Conservation (phyloP, 2,797 vertebrate species). For the Acestrorhynchus altus region DNA sequence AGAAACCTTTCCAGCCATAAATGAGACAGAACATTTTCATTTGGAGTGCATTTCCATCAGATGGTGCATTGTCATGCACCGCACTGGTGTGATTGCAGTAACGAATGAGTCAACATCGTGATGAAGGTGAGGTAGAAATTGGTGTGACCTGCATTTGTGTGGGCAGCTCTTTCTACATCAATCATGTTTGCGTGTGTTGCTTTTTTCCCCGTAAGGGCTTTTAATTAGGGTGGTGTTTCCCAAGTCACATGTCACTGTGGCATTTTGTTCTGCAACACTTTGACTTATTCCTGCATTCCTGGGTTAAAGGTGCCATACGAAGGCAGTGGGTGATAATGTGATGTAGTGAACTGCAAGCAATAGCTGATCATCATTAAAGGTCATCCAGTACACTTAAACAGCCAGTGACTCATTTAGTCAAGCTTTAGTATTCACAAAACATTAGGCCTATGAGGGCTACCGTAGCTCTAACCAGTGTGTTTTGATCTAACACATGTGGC, state of each 20-base stretch:
- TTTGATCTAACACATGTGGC: no score
- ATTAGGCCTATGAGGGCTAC: not conserved
- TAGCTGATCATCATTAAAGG: slow-evolving; percentile 22
- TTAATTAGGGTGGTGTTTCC: slow-evolving; percentile 36
- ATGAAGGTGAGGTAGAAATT: slow-evolving; percentile 28
- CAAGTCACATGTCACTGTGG: slow-evolving; percentile 25
- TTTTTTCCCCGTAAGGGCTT: slow-evolving; percentile 44
- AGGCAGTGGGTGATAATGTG: not conserved
- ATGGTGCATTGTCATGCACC: slow-evolving; percentile 11
- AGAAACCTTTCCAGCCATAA: no score
- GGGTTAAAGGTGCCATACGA: slow-evolving; percentile 25
- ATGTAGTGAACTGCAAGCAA: not conserved
- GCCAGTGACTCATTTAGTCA: not conserved
- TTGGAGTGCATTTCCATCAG: not conserved
- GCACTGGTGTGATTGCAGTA: slow-evolving; percentile 21
- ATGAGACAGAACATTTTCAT: not conserved
- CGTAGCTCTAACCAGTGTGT: not conserved
- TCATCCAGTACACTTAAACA: slow-evolving; percentile 1
- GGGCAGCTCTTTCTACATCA: slow-evolving; percentile 49
- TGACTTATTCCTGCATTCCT: not conserved
- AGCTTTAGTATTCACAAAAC: not conserved
- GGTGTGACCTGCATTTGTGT: slow-evolving; percentile 42
- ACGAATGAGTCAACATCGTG: slow-evolving; percentile 52
- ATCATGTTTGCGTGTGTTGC: slow-evolving; percentile 38
- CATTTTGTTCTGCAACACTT: slow-evolving; percentile 36